Evolutionary conservation across 2,113 vertebrate genomes (phyloP), one percentile per base, ranked within the genome.

Genomic region (Trachemys scripta): DNA sequence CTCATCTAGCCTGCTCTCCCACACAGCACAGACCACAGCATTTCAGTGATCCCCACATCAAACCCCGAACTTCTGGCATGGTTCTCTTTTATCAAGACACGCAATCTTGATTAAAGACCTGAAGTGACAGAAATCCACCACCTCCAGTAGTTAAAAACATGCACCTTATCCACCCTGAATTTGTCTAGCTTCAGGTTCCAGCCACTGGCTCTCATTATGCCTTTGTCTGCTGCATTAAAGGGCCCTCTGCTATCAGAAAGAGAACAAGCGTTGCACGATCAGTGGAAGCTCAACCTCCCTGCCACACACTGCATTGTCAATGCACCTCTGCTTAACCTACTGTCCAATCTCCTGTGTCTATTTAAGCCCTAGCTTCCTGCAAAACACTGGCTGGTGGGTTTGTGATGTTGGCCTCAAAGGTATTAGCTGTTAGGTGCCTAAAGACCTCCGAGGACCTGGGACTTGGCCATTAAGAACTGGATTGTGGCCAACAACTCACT

Each of bases 111-210:
- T 13, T 31, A 35, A 65, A 85, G 92, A 51, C 47, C 38, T 72
- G 42, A 47, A 65, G 38, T 4, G 2, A 0, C 54, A 0, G 10
- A 62, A 75, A 4, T 51, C 4, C 47, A 78, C 35, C 56, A 84
- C 20, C 38, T 45, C 22, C 72, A 45, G 24, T 45, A 24, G 16
- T 42, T 45, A 45, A 24, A 76, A 45, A 76, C 38, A 22, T 24
- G 75, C 75, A 13, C 42, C 12, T 47, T 78, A 25, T 25, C 24
- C 22, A 45, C 22, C 75, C 11, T 25, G 69, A 19, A 38, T 75
- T 75, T 42, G 20, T 75, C 35, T 75, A 75, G 42, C 42, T 42
- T 45, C 24, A 22, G 10, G 10, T 42, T 25, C 42, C 42, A 78
- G 24, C 75, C 75, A 76, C 12, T 76, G 38, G 42, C 10, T 45